A percentile compares a stretch with the other conserved stretches of the same genome.
Conservation (phyloP, 2,797 vertebrate genomes). For the Etheostoma perlongum region DNA sequence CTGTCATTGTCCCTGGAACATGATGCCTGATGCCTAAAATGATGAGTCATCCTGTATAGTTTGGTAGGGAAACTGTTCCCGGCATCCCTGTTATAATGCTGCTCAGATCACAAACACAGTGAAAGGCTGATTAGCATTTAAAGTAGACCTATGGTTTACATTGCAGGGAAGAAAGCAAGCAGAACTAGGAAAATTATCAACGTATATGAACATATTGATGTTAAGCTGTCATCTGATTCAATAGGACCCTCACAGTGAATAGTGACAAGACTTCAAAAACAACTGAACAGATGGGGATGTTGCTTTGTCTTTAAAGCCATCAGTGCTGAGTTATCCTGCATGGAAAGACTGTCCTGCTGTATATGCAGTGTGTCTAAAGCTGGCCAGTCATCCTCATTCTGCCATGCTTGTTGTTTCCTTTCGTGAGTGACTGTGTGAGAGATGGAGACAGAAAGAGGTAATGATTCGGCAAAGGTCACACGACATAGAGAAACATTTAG, state of each 20-base stretch:
- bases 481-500: conserved; percentile 23
- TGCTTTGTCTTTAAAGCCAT: conserved; percentile 20
- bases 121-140: conserved; percentile 51
- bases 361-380: conserved; percentile 45
- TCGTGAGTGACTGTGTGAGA: conserved; percentile 36
- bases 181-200: conserved; percentile 13
- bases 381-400: conserved; percentile 61
- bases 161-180: conserved; percentile 12
- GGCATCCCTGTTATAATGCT: conserved; percentile 24
- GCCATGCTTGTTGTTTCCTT: conserved; percentile 55
- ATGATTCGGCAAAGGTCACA: conserved; percentile 60
- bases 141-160: conserved; percentile 32
- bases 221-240: conserved; percentile 27
- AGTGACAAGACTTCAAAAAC: conserved; percentile 18
- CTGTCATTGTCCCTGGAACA: conserved; percentile 30
- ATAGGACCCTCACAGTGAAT: neutral
- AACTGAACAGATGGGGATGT: neutral
- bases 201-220: conserved; percentile 9
- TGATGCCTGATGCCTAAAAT: conserved; percentile 21
- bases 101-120: conserved; percentile 28
- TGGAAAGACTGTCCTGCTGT: conserved; percentile 29
- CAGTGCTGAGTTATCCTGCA: conserved; percentile 21
- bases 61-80: conserved; percentile 25
- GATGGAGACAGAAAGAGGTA: conserved; percentile 42
- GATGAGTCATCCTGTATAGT: conserved; percentile 44